phyloP scores from a whole-genome alignment of 2,113 vertebrate species.

The Vulpes vulpes region DNA sequence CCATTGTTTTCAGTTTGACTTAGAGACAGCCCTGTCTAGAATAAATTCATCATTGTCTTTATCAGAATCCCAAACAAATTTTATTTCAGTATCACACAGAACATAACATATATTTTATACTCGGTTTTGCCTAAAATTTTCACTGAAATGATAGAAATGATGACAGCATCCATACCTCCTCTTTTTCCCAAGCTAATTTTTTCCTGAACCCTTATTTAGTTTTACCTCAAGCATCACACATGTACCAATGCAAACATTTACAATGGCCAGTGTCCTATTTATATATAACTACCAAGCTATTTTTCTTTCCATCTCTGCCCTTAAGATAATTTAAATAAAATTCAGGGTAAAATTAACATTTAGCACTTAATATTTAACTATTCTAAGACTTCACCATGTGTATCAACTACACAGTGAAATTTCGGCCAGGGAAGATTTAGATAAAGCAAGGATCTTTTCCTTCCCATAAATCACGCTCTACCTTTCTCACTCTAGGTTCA shows the following conservation, averaged over 20 bases:
- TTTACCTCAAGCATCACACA: neutral
- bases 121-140: neutral
- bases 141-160: neutral
- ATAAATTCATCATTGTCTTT: neutral
- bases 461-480: neutral
- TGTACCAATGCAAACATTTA: neutral
- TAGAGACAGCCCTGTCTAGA: neutral
- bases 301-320: neutral
- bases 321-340: slow-evolving; percentile 51
- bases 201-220: neutral
- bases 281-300: neutral
- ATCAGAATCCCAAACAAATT: neutral
- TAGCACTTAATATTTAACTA: neutral
- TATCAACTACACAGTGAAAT: neutral
- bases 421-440: neutral
- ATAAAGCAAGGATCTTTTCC: neutral
- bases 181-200: neutral
- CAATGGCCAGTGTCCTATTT: neutral
- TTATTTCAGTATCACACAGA: neutral
- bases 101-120: neutral
- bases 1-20: neutral
- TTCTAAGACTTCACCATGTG: neutral
- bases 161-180: neutral
- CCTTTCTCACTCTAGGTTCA: neutral
- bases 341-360: neutral